Evolutionary conservation across 1,140 invertebrate species (phyloP).

Genomic region (Platyscapa corneri): DNA sequence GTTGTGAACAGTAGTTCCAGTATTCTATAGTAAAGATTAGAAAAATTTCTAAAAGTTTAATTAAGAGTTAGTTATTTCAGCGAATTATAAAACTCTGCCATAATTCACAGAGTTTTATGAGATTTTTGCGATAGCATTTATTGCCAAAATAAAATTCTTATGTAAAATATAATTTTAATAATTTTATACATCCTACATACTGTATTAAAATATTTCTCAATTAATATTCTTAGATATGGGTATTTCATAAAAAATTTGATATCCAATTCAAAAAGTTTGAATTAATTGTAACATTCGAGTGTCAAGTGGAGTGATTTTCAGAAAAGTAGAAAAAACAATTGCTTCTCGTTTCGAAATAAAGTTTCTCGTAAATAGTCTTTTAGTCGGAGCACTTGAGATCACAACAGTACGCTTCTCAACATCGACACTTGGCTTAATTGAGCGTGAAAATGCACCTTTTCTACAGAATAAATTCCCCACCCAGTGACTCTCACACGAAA

Average conservation of each 20-base stretch:
- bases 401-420: not conserved
- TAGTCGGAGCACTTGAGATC: slow-evolving; percentile 13
- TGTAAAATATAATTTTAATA: no score
- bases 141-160: no score
- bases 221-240: no score
- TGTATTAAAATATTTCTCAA: no score
- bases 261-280: not conserved
- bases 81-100: no score
- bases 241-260: not conserved
- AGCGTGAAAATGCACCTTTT: slow-evolving; percentile 13
- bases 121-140: no score
- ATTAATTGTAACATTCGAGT: not conserved
- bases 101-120: no score
- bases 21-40: no score
- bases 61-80: no score
- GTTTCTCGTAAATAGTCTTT: not conserved
- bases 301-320: not conserved
- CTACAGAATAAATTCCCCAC: not conserved
- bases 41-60: no score
- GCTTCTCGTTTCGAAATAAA: not conserved
- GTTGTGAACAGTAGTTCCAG: no score
- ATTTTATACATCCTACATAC: no score
- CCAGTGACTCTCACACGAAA: not conserved
- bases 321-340: slow-evolving; percentile 1
- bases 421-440: slow-evolving; percentile 34